Evolutionary conservation across 2,797 vertebrate species (phyloP).

Genomic region (Chromobotia macracanthus): DNA sequence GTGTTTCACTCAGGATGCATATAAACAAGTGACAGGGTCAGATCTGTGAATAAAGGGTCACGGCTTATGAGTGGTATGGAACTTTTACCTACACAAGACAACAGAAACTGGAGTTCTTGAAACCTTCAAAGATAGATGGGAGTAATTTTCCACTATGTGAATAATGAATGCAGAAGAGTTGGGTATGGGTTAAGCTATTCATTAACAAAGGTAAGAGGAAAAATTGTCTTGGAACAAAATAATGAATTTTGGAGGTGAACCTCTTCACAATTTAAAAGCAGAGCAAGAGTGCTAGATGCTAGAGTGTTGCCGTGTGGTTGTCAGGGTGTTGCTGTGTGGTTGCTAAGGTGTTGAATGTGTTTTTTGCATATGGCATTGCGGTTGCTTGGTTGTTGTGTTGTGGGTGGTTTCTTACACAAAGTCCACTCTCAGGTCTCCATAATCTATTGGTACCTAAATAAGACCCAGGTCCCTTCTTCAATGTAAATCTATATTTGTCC

Average conservation of each 20-base stretch:
- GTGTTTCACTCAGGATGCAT: background rate
- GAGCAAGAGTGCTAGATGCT: no score
- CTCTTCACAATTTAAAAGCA: no score
- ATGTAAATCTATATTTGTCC: no score
- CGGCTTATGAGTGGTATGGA: conserved; percentile 23
- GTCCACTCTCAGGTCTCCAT: background rate
- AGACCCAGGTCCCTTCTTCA: background rate
- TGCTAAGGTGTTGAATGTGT: background rate
- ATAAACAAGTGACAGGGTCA: conserved; percentile 37
- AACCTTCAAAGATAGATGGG: background rate
- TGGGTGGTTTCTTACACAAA: background rate
- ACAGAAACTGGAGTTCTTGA: background rate
- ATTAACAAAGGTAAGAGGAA: background rate
- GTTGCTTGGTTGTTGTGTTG: background rate
- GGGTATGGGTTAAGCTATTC: background rate
- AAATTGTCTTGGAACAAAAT: background rate
- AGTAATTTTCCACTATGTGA: background rate
- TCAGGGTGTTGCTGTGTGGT: background rate
- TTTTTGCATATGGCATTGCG: background rate
- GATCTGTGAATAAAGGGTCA: conserved; percentile 4
- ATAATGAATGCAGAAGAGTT: background rate
- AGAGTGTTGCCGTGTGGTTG: background rate
- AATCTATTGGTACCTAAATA: background rate
- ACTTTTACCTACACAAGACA: conserved; percentile 6
- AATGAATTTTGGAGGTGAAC: background rate